These are phyloP conservation scores for Itoplectis maculator DNA, from an alignment of 2,888 invertebrate species.

Conservation along the genomic window DNA sequence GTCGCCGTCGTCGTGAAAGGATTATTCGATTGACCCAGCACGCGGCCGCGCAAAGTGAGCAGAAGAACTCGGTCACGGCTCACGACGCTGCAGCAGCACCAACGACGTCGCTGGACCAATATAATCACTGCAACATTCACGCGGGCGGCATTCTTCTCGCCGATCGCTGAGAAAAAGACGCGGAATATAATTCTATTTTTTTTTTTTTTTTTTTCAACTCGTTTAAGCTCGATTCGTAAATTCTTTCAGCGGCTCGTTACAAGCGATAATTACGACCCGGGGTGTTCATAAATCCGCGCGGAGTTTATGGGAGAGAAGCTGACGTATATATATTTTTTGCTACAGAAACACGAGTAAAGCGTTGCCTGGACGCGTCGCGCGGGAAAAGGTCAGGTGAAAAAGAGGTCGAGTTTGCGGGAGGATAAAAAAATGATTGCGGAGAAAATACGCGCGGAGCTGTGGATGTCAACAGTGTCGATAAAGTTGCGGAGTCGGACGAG, in stretches of 20 bases:
- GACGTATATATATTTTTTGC: neutral
- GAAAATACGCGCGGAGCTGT: neutral
- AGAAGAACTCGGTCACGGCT: conserved; percentile 67
- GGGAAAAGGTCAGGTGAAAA: conserved; percentile 32
- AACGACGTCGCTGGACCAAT: conserved; percentile 29
- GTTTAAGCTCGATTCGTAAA: conserved; percentile 27
- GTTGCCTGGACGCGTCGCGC: conserved; percentile 2
- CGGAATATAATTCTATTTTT: conserved; percentile 26
- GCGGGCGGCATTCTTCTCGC: conserved; percentile 55
- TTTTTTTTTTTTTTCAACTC: conserved; percentile 10
- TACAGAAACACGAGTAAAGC: conserved; percentile 14
- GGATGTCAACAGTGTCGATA: conserved; percentile 8
- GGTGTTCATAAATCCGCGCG: conserved; percentile 36
- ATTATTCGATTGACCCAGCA: conserved; percentile 64
- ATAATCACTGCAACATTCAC: conserved; percentile 51
- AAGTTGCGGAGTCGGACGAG: neutral
- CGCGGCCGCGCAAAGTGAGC: conserved; percentile 23
- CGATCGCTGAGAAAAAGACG: conserved; percentile 35
- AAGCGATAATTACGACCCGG: conserved; percentile 31
- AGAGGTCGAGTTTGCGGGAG: conserved; percentile 15
- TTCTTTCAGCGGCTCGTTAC: conserved; percentile 1
- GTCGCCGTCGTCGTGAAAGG: conserved; percentile 58
- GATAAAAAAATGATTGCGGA: neutral
- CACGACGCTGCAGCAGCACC: conserved; percentile 32
- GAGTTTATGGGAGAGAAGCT: neutral